Evolutionary conservation across 1,140 invertebrate genomes (phyloP).

Genomic region (Acromyrmex heyeri): DNA sequence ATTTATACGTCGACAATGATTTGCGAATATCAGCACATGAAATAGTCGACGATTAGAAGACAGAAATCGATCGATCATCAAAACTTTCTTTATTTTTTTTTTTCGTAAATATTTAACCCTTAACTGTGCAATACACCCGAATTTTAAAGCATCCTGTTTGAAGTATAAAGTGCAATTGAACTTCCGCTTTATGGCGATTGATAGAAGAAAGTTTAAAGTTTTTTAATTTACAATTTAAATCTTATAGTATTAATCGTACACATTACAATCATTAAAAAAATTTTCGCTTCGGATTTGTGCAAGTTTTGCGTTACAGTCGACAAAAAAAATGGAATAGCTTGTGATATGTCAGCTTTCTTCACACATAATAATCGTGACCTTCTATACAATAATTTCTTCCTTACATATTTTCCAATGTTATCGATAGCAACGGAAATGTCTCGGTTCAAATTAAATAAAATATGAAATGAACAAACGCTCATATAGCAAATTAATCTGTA

Average conservation of each 20-base stretch:
- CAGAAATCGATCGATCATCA: neutral
- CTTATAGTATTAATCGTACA: too few relatives aligned
- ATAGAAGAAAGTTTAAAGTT: too few relatives aligned
- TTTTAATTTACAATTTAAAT: too few relatives aligned
- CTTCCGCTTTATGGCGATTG: too few relatives aligned
- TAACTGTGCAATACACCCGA: too few relatives aligned
- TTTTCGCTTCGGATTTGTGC: neutral
- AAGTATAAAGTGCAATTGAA: too few relatives aligned
- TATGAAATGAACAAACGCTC: neutral
- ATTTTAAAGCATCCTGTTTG: too few relatives aligned
- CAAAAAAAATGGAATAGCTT: neutral
- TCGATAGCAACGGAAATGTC: neutral
- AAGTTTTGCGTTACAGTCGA: neutral
- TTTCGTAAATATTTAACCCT: neutral
- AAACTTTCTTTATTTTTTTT: neutral
- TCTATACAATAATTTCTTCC: neutral
- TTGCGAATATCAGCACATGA: neutral
- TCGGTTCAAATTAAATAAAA: neutral
- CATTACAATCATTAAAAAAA: too few relatives aligned
- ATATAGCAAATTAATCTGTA: too few relatives aligned
- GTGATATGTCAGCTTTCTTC: neutral
- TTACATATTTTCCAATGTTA: constrained; percentile 9
- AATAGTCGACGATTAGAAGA: neutral
- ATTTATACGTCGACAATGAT: constrained; percentile 21
- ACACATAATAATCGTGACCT: neutral